These are phyloP conservation scores for Larimichthys polyactis DNA, from an alignment of 2,113 vertebrate species.

Conservation along the genomic window DNA sequence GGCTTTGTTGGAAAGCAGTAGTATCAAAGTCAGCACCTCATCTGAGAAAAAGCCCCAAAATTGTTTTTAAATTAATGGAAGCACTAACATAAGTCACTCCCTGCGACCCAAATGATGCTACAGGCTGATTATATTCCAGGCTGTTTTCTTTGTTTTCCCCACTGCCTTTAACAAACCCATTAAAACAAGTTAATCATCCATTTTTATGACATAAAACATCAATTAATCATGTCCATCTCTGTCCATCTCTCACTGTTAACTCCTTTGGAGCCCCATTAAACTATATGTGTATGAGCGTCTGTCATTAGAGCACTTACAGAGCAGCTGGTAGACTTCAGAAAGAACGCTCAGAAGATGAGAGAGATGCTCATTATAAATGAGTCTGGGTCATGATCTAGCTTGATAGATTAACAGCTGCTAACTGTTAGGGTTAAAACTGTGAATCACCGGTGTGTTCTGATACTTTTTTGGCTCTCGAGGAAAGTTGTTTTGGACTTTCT, in stretches of 20 bases:
- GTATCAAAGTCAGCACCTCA: conserved; percentile 38
- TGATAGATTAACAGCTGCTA: conserved; percentile 37
- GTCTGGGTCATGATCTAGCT: conserved; percentile 56
- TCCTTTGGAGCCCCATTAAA: conserved; percentile 59
- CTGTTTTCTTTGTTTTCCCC: conserved; percentile 21
- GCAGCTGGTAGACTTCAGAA: conserved; percentile 28
- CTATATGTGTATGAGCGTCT: conserved; percentile 1
- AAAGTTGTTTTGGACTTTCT: conserved; percentile 6
- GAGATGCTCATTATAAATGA: conserved; percentile 65
- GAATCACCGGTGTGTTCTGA: background rate
- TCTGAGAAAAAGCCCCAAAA: conserved; percentile 11
- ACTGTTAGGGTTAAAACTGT: conserved; percentile 36
- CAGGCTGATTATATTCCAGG: background rate
- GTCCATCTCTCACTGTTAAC: conserved; percentile 2
- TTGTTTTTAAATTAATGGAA: conserved; percentile 26
- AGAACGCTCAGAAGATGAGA: conserved; percentile 38
- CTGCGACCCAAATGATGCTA: conserved; percentile 17
- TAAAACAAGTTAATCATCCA: conserved; percentile 58
- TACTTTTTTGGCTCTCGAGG: background rate
- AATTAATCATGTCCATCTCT: conserved; percentile 61
- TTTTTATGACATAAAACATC: conserved; percentile 65
- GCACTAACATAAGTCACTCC: conserved; percentile 24
- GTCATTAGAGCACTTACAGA: conserved; percentile 23
- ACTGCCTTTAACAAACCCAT: conserved; percentile 44
- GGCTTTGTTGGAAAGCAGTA: conserved; percentile 15